phyloP scores from a whole-genome alignment of 1,140 invertebrate species.

The Drosophila neocordata region DNA sequence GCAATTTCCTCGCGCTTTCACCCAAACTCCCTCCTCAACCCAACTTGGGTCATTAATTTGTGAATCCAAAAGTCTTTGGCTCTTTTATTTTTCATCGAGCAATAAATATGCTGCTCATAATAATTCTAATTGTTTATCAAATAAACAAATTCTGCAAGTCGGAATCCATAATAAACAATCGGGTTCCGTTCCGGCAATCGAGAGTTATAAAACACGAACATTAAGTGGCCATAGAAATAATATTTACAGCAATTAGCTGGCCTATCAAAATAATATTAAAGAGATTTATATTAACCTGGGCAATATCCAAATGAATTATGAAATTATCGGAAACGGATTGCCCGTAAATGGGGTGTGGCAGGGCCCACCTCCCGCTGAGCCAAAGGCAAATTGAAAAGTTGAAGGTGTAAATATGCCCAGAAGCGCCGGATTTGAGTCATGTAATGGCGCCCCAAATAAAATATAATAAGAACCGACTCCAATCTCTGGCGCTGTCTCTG shows the following conservation, averaged over 20 bases:
- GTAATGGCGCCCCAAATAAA: slow-evolving; percentile 15
- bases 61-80: slow-evolving; percentile 29
- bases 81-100: slow-evolving; percentile 26
- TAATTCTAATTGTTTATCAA: slow-evolving; percentile 81
- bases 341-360: not conserved
- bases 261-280: slow-evolving; percentile 82
- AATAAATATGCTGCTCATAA: slow-evolving; percentile 78
- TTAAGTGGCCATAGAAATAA: slow-evolving; percentile 64
- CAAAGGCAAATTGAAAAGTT: slow-evolving; percentile 8
- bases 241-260: slow-evolving; percentile 77
- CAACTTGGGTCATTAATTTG: slow-evolving; percentile 45
- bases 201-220: slow-evolving; percentile 33
- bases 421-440: slow-evolving; percentile 52
- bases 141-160: slow-evolving; percentile 64
- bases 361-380: slow-evolving; percentile 47
- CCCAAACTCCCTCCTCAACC: not conserved
- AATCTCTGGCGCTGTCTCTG: slow-evolving; percentile 15
- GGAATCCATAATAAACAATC: slow-evolving; percentile 62
- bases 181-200: slow-evolving; percentile 30
- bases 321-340: slow-evolving; percentile 48
- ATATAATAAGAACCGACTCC: slow-evolving; percentile 16
- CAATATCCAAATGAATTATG: slow-evolving; percentile 61
- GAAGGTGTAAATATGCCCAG: slow-evolving; percentile 68
- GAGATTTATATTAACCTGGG: slow-evolving; percentile 67
- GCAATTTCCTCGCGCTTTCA: not conserved